Evolutionary conservation across 2,797 vertebrate genomes (phyloP).

Genomic region (Leuciscus waleckii): DNA sequence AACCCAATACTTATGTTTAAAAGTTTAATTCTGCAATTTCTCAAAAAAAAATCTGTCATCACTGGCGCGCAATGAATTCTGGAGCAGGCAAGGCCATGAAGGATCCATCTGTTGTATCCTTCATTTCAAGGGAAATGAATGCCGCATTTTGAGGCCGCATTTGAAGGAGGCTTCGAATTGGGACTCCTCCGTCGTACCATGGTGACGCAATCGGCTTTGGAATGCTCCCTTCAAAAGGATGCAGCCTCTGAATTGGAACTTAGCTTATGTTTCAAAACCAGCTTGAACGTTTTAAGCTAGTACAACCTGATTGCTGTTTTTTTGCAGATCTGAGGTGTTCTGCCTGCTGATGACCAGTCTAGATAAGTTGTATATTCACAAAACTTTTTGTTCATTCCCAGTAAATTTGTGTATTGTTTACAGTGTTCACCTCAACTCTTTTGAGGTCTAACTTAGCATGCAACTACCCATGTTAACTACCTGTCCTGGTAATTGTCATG

Average conservation of each 20-base stretch:
- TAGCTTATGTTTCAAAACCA: neutral
- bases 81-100: neutral
- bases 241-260: neutral
- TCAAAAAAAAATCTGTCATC: too few relatives aligned
- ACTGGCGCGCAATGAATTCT: neutral
- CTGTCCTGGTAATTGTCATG: neutral
- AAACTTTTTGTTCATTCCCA: neutral
- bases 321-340: neutral
- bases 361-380: neutral
- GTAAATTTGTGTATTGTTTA: neutral
- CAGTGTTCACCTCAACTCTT: neutral
- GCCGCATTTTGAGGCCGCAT: too few relatives aligned
- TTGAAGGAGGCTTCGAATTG: neutral
- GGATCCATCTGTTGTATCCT: neutral
- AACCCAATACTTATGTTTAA: too few relatives aligned
- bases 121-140: neutral
- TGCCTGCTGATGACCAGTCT: neutral
- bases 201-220: neutral
- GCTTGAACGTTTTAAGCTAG: neutral
- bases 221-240: neutral
- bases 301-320: neutral
- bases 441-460: neutral
- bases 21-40: too few relatives aligned
- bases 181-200: neutral
- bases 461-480: neutral